These are phyloP conservation scores for Rhyacophila evoluta DNA, from an alignment of 2,888 invertebrate species.

Conservation along the genomic window DNA sequence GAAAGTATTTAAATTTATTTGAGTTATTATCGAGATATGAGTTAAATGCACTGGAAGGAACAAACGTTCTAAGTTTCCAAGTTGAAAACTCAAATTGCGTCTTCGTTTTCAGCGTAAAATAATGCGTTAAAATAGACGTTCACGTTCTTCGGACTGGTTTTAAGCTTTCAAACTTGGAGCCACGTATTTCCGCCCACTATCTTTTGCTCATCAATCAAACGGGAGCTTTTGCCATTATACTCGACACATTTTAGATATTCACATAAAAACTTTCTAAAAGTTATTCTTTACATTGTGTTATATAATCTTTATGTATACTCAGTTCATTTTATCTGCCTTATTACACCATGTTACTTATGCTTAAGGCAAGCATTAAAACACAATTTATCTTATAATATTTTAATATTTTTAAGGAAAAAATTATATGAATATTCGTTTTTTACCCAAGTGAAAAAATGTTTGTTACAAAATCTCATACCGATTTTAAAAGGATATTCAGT, in stretches of 20 bases:
- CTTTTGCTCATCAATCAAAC: not conserved
- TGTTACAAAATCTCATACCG: too few species aligned
- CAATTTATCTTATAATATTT: too few species aligned
- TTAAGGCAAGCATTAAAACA: too few species aligned
- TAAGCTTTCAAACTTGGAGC: not conserved
- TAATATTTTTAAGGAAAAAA: too few species aligned
- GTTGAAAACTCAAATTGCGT: constrained; percentile 1
- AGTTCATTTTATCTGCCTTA: too few species aligned
- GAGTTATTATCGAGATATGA: not conserved
- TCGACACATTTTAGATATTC: not conserved
- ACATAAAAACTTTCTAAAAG: not conserved
- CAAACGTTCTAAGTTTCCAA: not conserved
- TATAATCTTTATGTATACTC: too few species aligned
- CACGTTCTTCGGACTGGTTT: not conserved
- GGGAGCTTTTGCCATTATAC: not conserved
- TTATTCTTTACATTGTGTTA: too few species aligned
- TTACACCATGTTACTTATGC: too few species aligned
- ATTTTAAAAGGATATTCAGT: too few species aligned
- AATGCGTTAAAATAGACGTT: constrained; percentile 3
- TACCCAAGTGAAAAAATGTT: too few species aligned
- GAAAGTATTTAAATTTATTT: not conserved
- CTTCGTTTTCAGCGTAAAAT: not conserved
- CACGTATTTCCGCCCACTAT: constrained; percentile 6
- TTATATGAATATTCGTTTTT: too few species aligned
- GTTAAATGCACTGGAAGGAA: not conserved